A percentile compares a stretch with the other conserved stretches of the same genome.
These are phyloP conservation scores for Mythimna lalbum DNA, from an alignment of 2,888 invertebrate species.

Conservation along the genomic window DNA sequence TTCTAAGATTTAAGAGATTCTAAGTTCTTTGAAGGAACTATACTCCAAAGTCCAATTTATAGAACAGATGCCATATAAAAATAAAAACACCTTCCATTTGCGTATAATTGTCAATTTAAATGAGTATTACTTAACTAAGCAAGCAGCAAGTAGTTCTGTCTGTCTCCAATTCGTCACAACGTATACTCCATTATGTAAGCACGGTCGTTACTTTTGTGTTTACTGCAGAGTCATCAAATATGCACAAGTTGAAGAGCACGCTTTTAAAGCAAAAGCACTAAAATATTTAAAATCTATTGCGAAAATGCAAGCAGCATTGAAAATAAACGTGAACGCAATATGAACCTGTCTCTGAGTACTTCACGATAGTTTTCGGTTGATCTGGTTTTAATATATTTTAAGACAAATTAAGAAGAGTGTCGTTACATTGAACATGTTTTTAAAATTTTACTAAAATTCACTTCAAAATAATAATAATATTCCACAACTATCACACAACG, in stretches of 20 bases:
- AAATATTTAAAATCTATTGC: slow-evolving; percentile 1
- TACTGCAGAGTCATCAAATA: slow-evolving; percentile 3
- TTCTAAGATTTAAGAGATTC: too few relatives aligned
- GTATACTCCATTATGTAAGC: slow-evolving; percentile 12
- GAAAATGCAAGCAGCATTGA: background rate
- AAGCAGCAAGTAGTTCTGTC: background rate
- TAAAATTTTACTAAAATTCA: background rate
- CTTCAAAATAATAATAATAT: too few relatives aligned
- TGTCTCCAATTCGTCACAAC: slow-evolving; percentile 13
- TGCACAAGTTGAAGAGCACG: background rate
- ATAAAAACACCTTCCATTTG: too few relatives aligned
- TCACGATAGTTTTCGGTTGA: too few relatives aligned
- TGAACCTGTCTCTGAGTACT: too few relatives aligned
- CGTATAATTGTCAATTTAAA: too few relatives aligned
- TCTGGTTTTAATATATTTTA: background rate
- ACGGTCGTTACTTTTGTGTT: background rate
- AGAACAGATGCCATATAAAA: too few relatives aligned
- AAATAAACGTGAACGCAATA: background rate
- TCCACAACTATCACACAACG: too few relatives aligned
- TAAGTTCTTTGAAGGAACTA: too few relatives aligned
- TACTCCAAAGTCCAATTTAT: too few relatives aligned
- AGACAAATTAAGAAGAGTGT: background rate
- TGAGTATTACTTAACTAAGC: background rate
- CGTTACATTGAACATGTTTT: too few relatives aligned
- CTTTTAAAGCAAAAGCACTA: background rate